Conservation (phyloP, 2,888 invertebrate genomes). For the Eurois occulta region DNA sequence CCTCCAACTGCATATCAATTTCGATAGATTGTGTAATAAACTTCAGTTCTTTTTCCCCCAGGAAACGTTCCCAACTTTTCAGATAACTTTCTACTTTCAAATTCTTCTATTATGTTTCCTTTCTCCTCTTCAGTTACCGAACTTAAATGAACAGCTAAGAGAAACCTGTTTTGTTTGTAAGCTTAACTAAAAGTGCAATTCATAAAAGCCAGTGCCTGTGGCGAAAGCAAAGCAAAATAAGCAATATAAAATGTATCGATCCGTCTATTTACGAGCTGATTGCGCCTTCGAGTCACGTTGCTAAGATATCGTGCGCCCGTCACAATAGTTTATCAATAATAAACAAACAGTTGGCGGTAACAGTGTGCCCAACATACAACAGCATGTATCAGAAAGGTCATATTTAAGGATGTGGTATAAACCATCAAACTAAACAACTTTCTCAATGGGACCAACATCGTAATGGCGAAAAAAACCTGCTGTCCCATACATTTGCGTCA, state of each 20-base stretch:
- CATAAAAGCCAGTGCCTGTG: constrained; percentile 32
- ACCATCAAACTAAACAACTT: neutral
- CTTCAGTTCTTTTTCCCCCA: neutral
- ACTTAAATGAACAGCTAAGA: neutral
- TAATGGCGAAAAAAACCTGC: neutral
- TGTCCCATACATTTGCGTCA: neutral
- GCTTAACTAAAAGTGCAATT: constrained; percentile 5
- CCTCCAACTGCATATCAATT: constrained; percentile 5
- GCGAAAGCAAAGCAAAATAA: constrained; percentile 43
- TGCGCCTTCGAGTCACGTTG: constrained; percentile 53
- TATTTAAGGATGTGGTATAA: neutral
- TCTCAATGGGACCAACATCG: neutral
- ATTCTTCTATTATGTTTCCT: neutral
- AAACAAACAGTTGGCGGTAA: constrained; percentile 45
- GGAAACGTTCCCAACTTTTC: constrained; percentile 3
- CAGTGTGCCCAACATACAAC: neutral
- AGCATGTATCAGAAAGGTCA: neutral
- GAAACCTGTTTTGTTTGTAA: neutral
- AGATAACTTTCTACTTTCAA: neutral
- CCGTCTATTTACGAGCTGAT: constrained; percentile 61
- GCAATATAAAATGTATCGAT: constrained; percentile 56
- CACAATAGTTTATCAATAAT: constrained; percentile 61
- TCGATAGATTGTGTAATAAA: constrained; percentile 3
- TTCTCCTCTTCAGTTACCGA: neutral
- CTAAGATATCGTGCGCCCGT: constrained; percentile 48